Evolutionary conservation across 92 coral and sea anemone species (phyloP), one percentile per base, ranked within the genome.

Genomic region (Montipora capitata): DNA sequence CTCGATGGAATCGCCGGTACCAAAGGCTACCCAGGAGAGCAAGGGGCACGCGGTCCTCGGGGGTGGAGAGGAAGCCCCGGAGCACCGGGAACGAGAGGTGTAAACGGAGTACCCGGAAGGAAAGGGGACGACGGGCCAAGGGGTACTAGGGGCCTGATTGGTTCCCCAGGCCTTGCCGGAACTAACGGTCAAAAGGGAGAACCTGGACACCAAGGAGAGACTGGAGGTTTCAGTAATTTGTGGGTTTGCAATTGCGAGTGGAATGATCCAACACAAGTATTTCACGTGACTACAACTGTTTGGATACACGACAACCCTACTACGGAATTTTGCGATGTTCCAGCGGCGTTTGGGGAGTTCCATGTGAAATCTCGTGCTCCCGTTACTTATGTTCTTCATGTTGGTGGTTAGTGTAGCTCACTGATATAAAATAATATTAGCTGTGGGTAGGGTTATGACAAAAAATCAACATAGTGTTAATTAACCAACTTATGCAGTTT

Each of bases 91-190:
- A 61, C 80, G 63, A 91, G 91, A 73, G 98, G 98, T 16, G 88
- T 94, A 42, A 79, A 95, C 54, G 98, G 98, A 74, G 35, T 62
- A 35, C 96, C 96, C 42, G 98, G 98, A 2, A 91, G 94, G 98
- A 88, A 94, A 51, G 98, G 98, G 2, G 88, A 93, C 42, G 86
- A 90, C 49, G 98, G 98, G 12, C 96, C 92, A 7, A 72, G 96
- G 73, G 98, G 98, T 4, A 91, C 93, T 10, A 78, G 93, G 77
- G 98, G 98, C 2, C 86, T 93, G 9, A 74, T 18, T 13, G 98
- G 98, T 5, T 92, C 88, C 62, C 79, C 88, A 17, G 96, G 98
- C 7, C 72, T 85, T 12, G 40, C 92, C 4, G 98, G 98, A 58
- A 56, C 51, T 2, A 73, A 88, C 7, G 96, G 98, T 17, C 80